phyloP scores from a whole-genome alignment of 1,140 invertebrate species.

The Diorhabda sublineata region DNA sequence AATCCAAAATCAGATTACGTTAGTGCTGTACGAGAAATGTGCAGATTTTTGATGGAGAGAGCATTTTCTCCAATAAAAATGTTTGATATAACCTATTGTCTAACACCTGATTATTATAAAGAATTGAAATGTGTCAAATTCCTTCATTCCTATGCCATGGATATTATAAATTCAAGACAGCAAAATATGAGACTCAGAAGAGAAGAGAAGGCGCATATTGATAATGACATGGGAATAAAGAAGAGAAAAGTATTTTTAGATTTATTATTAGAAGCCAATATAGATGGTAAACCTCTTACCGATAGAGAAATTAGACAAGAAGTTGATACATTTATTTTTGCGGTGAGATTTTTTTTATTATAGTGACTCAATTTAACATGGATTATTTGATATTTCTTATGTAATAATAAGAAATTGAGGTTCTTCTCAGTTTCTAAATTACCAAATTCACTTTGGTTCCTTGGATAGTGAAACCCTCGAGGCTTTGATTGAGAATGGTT shows the following conservation, averaged over 20 bases:
- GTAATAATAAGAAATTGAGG: too few relatives aligned
- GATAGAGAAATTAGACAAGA: constrained; percentile 72
- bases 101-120: constrained; percentile 25
- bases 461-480: too few relatives aligned
- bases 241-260: constrained; percentile 69
- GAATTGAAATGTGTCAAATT: constrained; percentile 55
- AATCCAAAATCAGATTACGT: constrained; percentile 69
- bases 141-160: constrained; percentile 63
- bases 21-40: constrained; percentile 58
- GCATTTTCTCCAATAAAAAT: constrained; percentile 44
- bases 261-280: constrained; percentile 56
- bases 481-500: too few relatives aligned
- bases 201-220: constrained; percentile 7
- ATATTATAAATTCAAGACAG: constrained; percentile 33
- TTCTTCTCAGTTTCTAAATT: too few relatives aligned
- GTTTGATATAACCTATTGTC: constrained; percentile 22
- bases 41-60: constrained; percentile 42
- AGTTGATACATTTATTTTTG: constrained; percentile 83
- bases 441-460: too few relatives aligned
- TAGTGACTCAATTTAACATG: too few relatives aligned
- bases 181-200: constrained; percentile 32
- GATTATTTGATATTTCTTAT: too few relatives aligned
- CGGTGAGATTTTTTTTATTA: constrained; percentile 48
- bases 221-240: constrained; percentile 44
- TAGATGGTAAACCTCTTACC: constrained; percentile 53